These are phyloP conservation scores for Parasteatoda tepidariorum DNA, from an alignment of 1,140 invertebrate genomes.

Conservation along the genomic window DNA sequence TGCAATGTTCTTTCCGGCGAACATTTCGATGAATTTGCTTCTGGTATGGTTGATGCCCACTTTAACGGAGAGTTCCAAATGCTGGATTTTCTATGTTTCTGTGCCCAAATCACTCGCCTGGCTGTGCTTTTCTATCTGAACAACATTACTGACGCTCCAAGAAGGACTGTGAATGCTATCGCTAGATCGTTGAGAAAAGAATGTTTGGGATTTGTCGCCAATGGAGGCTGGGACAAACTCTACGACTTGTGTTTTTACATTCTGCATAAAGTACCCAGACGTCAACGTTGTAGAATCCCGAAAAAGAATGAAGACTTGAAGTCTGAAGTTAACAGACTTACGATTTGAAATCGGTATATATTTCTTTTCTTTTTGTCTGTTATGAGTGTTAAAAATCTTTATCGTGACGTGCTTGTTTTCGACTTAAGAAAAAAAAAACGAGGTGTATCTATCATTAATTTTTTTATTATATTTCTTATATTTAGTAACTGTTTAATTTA, in stretches of 20 bases:
- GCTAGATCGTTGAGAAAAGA: neutral
- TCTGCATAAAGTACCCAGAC: constrained; percentile 10
- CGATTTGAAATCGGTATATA: neutral
- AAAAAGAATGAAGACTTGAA: neutral
- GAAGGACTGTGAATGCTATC: neutral
- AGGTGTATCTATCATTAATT: no score
- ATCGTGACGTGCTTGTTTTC: no score
- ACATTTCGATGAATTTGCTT: constrained; percentile 34
- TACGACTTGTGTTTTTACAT: constrained; percentile 32
- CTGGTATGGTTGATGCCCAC: constrained; percentile 19
- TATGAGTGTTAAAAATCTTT: neutral
- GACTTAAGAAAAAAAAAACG: no score
- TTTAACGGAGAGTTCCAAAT: constrained; percentile 17
- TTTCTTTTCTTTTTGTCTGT: neutral
- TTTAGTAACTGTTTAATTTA: no score
- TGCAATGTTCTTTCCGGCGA: constrained; percentile 21
- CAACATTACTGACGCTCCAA: neutral
- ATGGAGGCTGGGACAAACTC: constrained; percentile 23
- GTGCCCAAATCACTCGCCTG: constrained; percentile 17
- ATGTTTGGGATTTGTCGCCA: neutral
- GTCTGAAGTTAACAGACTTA: no score
- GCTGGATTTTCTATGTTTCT: constrained; percentile 37
- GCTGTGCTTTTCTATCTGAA: constrained; percentile 16
- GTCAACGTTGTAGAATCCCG: constrained; percentile 6
- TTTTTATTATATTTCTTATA: no score